Percentiles rank a stretch among this genome's conserved stretches.
phyloP scores from a whole-genome alignment of 2,888 invertebrate species.

The Dasypolia templi region DNA sequence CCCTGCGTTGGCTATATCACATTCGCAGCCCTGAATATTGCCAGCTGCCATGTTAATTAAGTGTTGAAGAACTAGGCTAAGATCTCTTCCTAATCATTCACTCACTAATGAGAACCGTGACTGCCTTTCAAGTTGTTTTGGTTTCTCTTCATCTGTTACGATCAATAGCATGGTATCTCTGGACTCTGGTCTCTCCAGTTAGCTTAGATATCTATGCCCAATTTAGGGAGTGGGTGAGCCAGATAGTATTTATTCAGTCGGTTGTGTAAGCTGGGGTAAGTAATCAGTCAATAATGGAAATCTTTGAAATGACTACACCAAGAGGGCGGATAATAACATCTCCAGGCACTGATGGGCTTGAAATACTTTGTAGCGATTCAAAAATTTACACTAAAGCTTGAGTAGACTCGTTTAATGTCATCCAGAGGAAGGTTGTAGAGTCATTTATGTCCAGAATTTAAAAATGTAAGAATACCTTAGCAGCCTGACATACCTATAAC shows the following conservation, averaged over 20 bases:
- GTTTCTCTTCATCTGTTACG: not conserved
- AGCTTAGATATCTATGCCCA: not conserved
- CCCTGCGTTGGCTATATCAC: too few species aligned
- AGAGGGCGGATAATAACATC: not conserved
- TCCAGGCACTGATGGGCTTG: not conserved
- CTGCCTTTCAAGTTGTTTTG: not conserved
- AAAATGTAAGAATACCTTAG: not conserved
- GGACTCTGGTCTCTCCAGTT: not conserved
- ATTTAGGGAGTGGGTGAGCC: not conserved
- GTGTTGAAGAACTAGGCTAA: not conserved
- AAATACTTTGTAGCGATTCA: not conserved
- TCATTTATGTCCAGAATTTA: not conserved
- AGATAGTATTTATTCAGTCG: not conserved
- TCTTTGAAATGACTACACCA: not conserved
- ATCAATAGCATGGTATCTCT: not conserved
- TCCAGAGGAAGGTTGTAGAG: not conserved
- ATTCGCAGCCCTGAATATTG: not conserved
- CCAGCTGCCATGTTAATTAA: not conserved
- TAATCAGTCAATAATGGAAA: not conserved
- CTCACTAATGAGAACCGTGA: not conserved
- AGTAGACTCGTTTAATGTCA: not conserved
- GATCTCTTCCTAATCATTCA: not conserved
- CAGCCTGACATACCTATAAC: not conserved
- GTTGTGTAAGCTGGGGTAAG: not conserved
- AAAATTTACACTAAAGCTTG: not conserved